Evolutionary conservation across 2,888 invertebrate genomes (phyloP).

Genomic region (Hirtodrosophila duncani): DNA sequence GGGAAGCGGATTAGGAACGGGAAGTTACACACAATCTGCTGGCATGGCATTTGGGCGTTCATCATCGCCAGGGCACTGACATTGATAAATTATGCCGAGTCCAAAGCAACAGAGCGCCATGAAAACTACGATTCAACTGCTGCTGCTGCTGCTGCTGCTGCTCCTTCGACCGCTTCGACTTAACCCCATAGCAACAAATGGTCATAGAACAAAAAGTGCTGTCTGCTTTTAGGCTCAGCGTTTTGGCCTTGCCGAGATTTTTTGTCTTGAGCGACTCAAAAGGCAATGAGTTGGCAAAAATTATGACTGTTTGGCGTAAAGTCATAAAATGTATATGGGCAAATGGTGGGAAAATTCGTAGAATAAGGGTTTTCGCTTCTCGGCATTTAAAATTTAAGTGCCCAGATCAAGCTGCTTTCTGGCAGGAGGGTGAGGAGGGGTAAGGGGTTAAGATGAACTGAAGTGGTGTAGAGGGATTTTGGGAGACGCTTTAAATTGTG

Average conservation of each 20-base stretch:
- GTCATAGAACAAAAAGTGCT: conserved; percentile 30
- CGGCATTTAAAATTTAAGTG: conserved; percentile 64
- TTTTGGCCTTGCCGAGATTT: conserved; percentile 48
- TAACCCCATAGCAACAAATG: conserved; percentile 58
- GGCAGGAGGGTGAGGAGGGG: conserved; percentile 11
- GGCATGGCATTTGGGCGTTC: conserved; percentile 54
- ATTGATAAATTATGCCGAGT: conserved; percentile 67
- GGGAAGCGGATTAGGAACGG: neutral
- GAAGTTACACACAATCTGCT: conserved; percentile 57
- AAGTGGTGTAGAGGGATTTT: no score
- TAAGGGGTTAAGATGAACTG: no score
- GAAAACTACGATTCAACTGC: conserved; percentile 7
- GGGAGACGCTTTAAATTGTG: no score
- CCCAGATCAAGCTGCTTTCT: conserved; percentile 30
- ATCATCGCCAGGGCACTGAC: conserved; percentile 60
- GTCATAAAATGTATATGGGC: conserved; percentile 49
- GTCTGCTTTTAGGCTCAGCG: conserved; percentile 26
- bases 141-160: conserved; percentile 1
- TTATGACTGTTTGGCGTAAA: conserved; percentile 49
- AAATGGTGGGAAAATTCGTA: conserved; percentile 32
- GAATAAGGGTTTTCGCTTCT: conserved; percentile 28
- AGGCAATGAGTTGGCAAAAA: conserved; percentile 69
- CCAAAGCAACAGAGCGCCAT: conserved; percentile 8
- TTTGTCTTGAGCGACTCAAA: conserved; percentile 12
- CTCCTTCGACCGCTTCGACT: no score